A percentile compares a stretch with the other conserved stretches of the same genome.
Evolutionary conservation across 2,113 vertebrate genomes (phyloP).

Genomic region (Trogon surrucura): DNA sequence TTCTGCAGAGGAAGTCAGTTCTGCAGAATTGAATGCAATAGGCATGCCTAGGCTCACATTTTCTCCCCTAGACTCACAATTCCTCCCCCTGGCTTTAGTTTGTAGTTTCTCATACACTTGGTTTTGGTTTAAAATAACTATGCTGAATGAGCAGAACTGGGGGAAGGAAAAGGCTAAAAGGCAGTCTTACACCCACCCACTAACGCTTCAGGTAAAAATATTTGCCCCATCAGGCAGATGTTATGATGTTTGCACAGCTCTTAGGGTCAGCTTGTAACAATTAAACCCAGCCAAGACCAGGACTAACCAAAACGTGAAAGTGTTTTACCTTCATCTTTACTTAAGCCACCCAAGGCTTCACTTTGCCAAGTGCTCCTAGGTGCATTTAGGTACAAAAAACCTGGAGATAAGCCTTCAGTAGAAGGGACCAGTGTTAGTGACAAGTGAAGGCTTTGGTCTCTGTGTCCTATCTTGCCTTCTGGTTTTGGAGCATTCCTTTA

Average conservation of each 20-base stretch:
- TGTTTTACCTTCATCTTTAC: neutral
- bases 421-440: neutral
- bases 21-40: neutral
- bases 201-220: neutral
- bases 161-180: neutral
- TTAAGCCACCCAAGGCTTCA: neutral
- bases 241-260: neutral
- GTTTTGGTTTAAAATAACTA: neutral
- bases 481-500: neutral
- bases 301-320: neutral
- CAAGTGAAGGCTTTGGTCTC: neutral
- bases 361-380: neutral
- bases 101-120: neutral
- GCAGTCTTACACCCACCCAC: rapidly evolving
- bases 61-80: neutral
- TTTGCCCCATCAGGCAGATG: neutral
- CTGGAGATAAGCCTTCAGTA: neutral
- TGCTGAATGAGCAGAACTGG: neutral
- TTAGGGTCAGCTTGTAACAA: neutral
- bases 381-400: neutral
- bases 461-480: neutral
- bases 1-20: neutral
- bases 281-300: neutral
- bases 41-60: neutral
- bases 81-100: neutral